Evolutionary conservation across 2,888 invertebrate species (phyloP).

Genomic region (Endomychus coccineus): DNA sequence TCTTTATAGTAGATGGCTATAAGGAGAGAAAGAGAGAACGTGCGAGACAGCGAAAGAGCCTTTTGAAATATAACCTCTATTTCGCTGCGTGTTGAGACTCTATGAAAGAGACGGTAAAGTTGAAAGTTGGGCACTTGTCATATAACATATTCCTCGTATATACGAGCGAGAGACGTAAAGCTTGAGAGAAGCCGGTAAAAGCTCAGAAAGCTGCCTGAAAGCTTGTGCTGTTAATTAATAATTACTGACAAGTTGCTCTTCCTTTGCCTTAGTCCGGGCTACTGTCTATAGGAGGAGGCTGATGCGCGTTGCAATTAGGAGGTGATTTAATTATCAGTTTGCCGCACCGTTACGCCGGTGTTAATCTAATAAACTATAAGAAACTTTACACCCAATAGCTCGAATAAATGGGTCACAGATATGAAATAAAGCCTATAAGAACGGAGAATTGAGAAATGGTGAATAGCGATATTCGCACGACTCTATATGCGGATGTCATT

Average conservation of each 20-base stretch:
- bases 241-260: constrained; percentile 49
- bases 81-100: constrained; percentile 24
- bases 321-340: constrained; percentile 40
- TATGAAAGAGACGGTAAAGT: constrained; percentile 15
- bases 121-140: constrained; percentile 29
- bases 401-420: not conserved
- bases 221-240: constrained; percentile 49
- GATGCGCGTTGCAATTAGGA: constrained; percentile 35
- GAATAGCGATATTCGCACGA: too few relatives aligned
- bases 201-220: constrained; percentile 48
- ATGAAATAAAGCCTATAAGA: too few relatives aligned
- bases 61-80: constrained; percentile 27
- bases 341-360: constrained; percentile 28
- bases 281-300: constrained; percentile 33
- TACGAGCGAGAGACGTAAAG: constrained; percentile 36
- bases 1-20: constrained; percentile 39
- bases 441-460: too few relatives aligned
- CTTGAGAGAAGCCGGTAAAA: constrained; percentile 45
- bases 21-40: too few relatives aligned
- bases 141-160: constrained; percentile 42
- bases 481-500: too few relatives aligned
- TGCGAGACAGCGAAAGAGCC: too few relatives aligned
- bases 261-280: constrained; percentile 42
- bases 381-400: constrained; percentile 12
- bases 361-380: constrained; percentile 15